Percentiles rank a stretch among this genome's conserved stretches.
Evolutionary conservation across 2,797 vertebrate genomes (phyloP).

Genomic region (Gymnoscopelus microlampas): DNA sequence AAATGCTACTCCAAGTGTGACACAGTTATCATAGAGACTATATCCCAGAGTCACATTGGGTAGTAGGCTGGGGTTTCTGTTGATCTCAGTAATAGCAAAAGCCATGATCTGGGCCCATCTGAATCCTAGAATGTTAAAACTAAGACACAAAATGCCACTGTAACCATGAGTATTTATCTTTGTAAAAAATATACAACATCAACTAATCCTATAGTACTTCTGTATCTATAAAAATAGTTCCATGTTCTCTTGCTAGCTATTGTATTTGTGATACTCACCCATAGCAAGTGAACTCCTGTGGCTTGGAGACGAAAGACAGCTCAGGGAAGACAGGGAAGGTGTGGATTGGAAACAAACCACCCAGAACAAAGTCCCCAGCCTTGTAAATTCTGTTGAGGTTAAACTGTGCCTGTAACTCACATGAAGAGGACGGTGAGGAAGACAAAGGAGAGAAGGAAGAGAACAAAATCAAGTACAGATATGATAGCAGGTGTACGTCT

Average conservation of each 20-base stretch:
- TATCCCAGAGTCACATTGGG: slow-evolving; percentile 62
- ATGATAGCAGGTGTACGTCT: no score
- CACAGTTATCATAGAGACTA: slow-evolving; percentile 62
- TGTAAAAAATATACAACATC: neutral
- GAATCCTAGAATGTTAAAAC: slow-evolving; percentile 50
- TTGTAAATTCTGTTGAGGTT: slow-evolving; percentile 20
- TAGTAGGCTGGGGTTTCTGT: slow-evolving; percentile 53
- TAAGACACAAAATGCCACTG: slow-evolving; percentile 21
- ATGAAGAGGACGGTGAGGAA: no score
- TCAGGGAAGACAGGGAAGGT: slow-evolving; percentile 57
- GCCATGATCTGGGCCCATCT: slow-evolving; percentile 58
- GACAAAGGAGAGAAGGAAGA: no score
- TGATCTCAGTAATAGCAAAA: slow-evolving; percentile 65
- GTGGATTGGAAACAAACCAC: slow-evolving; percentile 61
- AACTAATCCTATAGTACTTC: neutral
- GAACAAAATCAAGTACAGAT: no score
- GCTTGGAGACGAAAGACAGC: slow-evolving; percentile 53
- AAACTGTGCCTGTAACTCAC: no score
- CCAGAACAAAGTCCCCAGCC: slow-evolving; percentile 56
- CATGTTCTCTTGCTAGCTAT: slow-evolving; percentile 39
- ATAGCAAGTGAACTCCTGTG: no score
- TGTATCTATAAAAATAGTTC: neutral
- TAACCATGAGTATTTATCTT: neutral
- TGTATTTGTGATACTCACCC: slow-evolving; percentile 16
- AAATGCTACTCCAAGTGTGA: slow-evolving; percentile 54